These are phyloP conservation scores for Cyprinodon variegatus DNA, from an alignment of 2,113 vertebrate genomes.

Conservation along the genomic window DNA sequence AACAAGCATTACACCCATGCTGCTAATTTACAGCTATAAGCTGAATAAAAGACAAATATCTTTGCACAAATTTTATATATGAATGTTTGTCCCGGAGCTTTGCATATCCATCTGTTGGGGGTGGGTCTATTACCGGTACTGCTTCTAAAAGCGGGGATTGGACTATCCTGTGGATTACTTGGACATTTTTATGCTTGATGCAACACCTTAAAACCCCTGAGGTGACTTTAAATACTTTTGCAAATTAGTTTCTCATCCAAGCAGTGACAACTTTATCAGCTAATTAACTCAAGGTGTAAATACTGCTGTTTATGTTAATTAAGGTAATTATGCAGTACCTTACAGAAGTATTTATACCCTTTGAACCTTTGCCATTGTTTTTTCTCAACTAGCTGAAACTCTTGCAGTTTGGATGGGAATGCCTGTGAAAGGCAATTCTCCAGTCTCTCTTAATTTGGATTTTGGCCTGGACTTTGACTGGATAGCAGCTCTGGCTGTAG, in stretches of 20 bases:
- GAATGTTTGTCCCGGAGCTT: not conserved
- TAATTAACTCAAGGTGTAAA: too few species aligned
- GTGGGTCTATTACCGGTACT: not conserved
- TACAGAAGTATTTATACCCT: too few species aligned
- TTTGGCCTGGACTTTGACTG: not conserved
- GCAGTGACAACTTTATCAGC: too few species aligned
- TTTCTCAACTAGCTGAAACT: not conserved
- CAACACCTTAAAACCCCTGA: not conserved
- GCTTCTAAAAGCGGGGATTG: not conserved
- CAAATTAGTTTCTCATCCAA: too few species aligned
- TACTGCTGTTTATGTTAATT: too few species aligned
- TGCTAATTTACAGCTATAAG: not conserved
- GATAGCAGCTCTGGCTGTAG: not conserved
- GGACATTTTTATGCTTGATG: not conserved
- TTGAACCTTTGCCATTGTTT: not conserved
- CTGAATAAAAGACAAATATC: not conserved
- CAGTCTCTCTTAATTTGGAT: not conserved
- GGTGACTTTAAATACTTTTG: not conserved
- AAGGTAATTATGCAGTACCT: too few species aligned
- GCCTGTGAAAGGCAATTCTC: not conserved
- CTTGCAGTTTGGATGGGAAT: not conserved
- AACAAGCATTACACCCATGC: conserved; percentile 4
- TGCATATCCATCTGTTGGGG: not conserved
- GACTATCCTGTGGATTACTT: not conserved
- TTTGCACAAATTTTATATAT: not conserved